Base-by-base conservation (phyloP, 2,888 invertebrate genomes). In the Zygogramma bicolorata region DNA sequence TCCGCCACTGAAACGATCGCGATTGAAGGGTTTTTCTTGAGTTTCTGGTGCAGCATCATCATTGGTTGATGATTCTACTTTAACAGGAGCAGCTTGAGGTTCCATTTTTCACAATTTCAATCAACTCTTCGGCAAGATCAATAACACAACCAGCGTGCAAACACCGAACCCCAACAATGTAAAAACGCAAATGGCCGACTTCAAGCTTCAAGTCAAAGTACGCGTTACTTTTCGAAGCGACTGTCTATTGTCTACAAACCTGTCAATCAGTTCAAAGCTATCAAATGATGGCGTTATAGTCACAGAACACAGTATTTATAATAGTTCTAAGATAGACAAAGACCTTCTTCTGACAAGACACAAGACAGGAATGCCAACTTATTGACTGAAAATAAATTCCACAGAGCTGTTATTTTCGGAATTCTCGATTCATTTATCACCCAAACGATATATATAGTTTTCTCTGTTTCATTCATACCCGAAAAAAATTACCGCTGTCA, bases 51-150 rank as follows among this genome's bases (percentile, higher is more conserved):
- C 63, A 13, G 27, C 10, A 18, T 42, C 40, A 29, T 63, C 63
- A 29, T 63, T 63, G 8, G 63, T 63, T 2, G 63, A 63, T 6
- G 63, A 63, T 25, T 63, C 63, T n/a, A 63, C 63, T 46, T 63
- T 63, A 6, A 46, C 63, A 2, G 63, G 46, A n/a, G 7, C 25
- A 7, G 25, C n/a, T 25, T 53, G 53, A 4, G 22, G 22, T 27
- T 53, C 53, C 53, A 53, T 53, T 53, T 25, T 20, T 20, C 0
- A 34, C 7, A 46, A 20, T 10, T 34, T 34, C 2, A 18, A 3
- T 46, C 10, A 20, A 2, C 8, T 18, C 8, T 0, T 46, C 20
- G 10, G 20, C 18, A 20, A 46, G 8, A 2, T 20, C 20, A 7
- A 20, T 6, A 46, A 46, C 10, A 46, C 3, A 20, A 46, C 18